These are phyloP conservation scores for Lochmaea capreae DNA, from an alignment of 2,888 invertebrate genomes.

Conservation along the genomic window DNA sequence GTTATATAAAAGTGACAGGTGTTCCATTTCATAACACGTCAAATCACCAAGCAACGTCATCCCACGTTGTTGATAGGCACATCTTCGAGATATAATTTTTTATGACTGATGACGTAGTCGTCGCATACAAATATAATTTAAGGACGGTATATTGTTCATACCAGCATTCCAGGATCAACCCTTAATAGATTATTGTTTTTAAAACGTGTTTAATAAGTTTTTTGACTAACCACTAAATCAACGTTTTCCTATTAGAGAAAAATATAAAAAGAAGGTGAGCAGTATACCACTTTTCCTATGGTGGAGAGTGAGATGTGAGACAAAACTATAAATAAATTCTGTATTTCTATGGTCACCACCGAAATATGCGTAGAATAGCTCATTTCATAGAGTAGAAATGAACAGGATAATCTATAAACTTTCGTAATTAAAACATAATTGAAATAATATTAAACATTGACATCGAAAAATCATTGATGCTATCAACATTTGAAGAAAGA, in stretches of 20 bases:
- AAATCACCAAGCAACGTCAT: constrained; percentile 11
- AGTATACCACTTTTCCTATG: not conserved
- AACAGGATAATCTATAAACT: too few species aligned
- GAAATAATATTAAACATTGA: not conserved
- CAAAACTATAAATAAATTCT: not conserved
- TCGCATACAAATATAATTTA: not conserved
- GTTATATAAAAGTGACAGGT: constrained; percentile 1
- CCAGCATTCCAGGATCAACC: too few species aligned
- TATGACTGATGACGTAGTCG: not conserved
- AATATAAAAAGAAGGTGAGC: not conserved
- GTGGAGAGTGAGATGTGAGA: not conserved
- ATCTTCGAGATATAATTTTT: not conserved
- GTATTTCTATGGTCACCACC: not conserved
- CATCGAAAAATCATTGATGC: not conserved
- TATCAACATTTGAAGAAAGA: not conserved
- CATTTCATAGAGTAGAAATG: too few species aligned
- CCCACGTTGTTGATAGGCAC: constrained; percentile 3
- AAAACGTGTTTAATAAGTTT: too few species aligned
- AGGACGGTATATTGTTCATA: too few species aligned
- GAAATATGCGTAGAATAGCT: not conserved
- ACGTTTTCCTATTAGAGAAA: not conserved
- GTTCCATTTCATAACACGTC: constrained; percentile 13
- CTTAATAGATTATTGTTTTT: too few species aligned
- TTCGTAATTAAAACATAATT: too few species aligned
- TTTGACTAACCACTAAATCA: not conserved